These are phyloP conservation scores for Eubasilissa splendida DNA, from an alignment of 2,888 invertebrate genomes.

Conservation along the genomic window DNA sequence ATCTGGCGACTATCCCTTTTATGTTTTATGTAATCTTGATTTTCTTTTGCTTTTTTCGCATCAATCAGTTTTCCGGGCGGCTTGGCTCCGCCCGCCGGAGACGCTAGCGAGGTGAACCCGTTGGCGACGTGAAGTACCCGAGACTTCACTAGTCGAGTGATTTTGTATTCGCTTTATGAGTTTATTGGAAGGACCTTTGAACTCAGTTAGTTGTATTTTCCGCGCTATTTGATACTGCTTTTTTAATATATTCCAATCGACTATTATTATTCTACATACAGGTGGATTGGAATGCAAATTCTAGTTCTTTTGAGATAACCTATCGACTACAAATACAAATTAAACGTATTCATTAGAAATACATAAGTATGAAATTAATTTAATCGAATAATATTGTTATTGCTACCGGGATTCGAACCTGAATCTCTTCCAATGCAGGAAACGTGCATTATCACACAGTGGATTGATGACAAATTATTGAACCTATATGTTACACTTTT, in stretches of 20 bases:
- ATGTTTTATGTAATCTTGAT: conserved; percentile 56
- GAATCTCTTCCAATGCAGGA: too few species aligned
- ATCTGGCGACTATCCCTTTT: conserved; percentile 57
- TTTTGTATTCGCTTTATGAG: conserved; percentile 26
- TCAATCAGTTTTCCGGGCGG: conserved; percentile 56
- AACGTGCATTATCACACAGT: too few species aligned
- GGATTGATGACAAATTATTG: too few species aligned
- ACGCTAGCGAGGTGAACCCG: neutral
- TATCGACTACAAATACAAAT: too few species aligned
- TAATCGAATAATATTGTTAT: too few species aligned
- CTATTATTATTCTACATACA: too few species aligned
- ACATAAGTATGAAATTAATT: too few species aligned
- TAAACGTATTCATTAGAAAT: too few species aligned
- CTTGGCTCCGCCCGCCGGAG: conserved; percentile 16
- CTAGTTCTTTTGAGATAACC: too few species aligned
- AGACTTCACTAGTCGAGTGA: neutral
- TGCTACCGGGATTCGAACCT: too few species aligned
- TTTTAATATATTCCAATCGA: neutral
- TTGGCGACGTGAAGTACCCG: neutral
- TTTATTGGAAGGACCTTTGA: conserved; percentile 24
- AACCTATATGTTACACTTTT: too few species aligned
- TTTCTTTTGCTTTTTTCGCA: conserved; percentile 53
- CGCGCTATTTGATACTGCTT: neutral
- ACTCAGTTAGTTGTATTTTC: conserved; percentile 14
- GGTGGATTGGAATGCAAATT: too few species aligned